These are phyloP conservation scores for Bettongia penicillata DNA, from an alignment of 2,113 vertebrate genomes.

Conservation along the genomic window DNA sequence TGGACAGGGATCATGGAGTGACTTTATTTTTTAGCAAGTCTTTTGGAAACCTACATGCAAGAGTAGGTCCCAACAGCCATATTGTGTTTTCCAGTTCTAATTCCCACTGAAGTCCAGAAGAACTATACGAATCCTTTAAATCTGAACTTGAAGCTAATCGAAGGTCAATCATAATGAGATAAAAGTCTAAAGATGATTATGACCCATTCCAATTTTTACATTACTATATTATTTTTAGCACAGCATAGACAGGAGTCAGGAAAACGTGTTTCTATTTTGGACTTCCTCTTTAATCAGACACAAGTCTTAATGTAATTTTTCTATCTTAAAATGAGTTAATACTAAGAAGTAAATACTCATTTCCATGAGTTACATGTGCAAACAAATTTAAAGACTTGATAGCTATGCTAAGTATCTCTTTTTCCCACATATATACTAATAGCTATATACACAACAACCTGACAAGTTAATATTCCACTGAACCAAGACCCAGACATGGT, in stretches of 20 bases:
- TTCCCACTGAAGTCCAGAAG: not conserved
- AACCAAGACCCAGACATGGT: not conserved
- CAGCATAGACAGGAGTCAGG: not conserved
- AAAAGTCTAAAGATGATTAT: not conserved
- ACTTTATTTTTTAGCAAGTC: not conserved
- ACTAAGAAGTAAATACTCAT: not conserved
- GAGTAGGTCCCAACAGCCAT: not conserved
- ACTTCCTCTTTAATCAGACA: not conserved
- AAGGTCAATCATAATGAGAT: not conserved
- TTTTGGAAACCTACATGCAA: not conserved
- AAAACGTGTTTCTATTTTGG: not conserved
- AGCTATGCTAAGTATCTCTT: not conserved
- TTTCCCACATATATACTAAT: not conserved
- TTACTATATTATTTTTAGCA: not conserved
- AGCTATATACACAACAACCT: constrained; percentile 6
- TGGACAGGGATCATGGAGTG: not conserved
- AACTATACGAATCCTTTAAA: not conserved
- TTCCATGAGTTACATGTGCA: not conserved
- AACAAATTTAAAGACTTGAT: constrained; percentile 8
- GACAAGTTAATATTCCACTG: not conserved
- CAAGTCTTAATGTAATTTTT: not conserved
- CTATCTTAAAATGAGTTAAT: not conserved
- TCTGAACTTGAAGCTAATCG: not conserved
- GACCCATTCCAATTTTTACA: not conserved
- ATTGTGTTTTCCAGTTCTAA: not conserved